Conservation (phyloP, 2,888 invertebrate genomes). For the Incurvaria masculella region DNA sequence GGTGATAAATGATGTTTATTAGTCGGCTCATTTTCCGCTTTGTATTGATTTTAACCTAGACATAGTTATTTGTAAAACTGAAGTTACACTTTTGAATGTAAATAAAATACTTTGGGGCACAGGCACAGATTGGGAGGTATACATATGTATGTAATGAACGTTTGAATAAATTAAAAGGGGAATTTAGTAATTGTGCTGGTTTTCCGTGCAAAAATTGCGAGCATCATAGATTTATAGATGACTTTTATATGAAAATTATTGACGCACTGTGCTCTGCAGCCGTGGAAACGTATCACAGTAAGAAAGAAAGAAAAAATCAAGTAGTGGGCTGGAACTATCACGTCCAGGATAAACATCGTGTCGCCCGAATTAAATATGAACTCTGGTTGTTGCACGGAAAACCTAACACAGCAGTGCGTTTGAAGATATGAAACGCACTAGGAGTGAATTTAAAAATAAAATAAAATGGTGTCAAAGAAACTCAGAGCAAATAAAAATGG, state of each 20-base stretch:
- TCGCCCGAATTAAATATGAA: neutral
- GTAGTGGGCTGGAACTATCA: neutral
- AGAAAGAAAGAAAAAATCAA: neutral
- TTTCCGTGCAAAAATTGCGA: neutral
- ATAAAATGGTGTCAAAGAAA: neutral
- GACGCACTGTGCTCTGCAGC: neutral
- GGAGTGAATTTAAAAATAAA: too few relatives aligned
- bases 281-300: neutral
- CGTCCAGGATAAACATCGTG: neutral
- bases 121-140: neutral
- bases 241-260: neutral
- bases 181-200: neutral
- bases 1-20: neutral
- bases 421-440: neutral
- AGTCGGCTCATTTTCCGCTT: neutral
- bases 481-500: too few relatives aligned
- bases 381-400: neutral
- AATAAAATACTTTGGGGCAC: neutral
- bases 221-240: neutral
- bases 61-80: neutral
- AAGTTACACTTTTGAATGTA: neutral
- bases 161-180: neutral
- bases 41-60: neutral
- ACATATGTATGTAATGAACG: neutral
- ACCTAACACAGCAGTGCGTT: neutral